These are phyloP conservation scores for Onychostoma macrolepis DNA, from an alignment of 2,113 vertebrate species.

Conservation along the genomic window DNA sequence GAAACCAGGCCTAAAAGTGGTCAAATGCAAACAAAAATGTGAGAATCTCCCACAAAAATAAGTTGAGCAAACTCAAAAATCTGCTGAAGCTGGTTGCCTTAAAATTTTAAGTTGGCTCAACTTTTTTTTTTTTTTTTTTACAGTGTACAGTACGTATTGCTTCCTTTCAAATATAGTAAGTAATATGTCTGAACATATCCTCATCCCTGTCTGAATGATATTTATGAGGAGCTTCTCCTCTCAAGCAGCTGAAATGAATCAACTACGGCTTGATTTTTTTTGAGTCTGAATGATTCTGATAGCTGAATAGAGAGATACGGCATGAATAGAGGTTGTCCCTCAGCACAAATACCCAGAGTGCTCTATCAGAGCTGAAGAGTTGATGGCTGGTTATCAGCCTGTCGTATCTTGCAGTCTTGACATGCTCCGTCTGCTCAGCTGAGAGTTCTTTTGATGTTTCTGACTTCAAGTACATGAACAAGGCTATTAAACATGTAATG, in stretches of 20 bases:
- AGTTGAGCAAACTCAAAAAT: too few relatives aligned
- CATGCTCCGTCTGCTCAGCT: constrained; percentile 22
- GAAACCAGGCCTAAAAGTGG: too few relatives aligned
- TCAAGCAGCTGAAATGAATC: constrained; percentile 8
- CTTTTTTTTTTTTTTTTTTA: too few relatives aligned
- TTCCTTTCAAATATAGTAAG: constrained; percentile 2
- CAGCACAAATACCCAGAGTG: constrained; percentile 12
- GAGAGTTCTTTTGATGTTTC: constrained; percentile 41
- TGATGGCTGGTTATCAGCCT: constrained; percentile 42
- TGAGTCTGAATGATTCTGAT: constrained; percentile 22
- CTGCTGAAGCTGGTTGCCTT: too few relatives aligned
- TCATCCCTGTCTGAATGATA: background rate
- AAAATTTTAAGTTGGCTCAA: too few relatives aligned
- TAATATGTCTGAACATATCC: background rate
- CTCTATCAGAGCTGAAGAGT: constrained; percentile 25
- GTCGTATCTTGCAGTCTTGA: constrained; percentile 17
- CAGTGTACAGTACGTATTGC: too few relatives aligned
- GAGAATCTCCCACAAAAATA: too few relatives aligned
- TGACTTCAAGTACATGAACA: constrained; percentile 40
- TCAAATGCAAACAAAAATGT: too few relatives aligned
- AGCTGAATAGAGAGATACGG: background rate
- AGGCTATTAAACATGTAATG: constrained; percentile 47
- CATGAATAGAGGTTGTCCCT: constrained; percentile 5
- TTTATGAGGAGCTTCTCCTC: background rate
- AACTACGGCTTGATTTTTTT: background rate